These are phyloP conservation scores for Piscicola geometra DNA, from an alignment of 2,888 invertebrate genomes.

Conservation along the genomic window DNA sequence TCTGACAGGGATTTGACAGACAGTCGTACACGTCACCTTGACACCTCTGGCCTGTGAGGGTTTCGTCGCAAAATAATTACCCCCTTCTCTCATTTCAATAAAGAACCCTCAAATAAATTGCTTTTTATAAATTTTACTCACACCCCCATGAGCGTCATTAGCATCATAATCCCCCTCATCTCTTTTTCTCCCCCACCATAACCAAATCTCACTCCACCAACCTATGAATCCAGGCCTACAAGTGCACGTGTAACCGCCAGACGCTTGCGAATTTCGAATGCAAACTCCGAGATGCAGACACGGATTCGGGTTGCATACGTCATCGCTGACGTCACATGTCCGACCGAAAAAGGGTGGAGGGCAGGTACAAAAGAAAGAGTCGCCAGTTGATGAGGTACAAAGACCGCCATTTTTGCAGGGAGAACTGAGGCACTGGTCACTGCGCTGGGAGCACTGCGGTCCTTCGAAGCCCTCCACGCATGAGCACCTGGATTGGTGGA, in stretches of 20 bases:
- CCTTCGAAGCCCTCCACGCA: slow-evolving; percentile 47
- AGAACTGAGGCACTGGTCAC: slow-evolving; percentile 86
- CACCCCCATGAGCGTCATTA: too few species aligned
- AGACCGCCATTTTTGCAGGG: slow-evolving; percentile 82
- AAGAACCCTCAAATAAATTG: too few species aligned
- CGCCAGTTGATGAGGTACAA: slow-evolving; percentile 39
- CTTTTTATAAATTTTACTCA: too few species aligned
- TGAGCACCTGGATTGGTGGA: slow-evolving; percentile 45
- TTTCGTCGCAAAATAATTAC: too few species aligned
- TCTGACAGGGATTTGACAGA: slow-evolving; percentile 68
- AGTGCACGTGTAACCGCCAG: slow-evolving; percentile 46
- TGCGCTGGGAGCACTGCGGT: slow-evolving; percentile 69
- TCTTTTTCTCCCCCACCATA: too few species aligned
- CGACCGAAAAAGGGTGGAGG: slow-evolving; percentile 71
- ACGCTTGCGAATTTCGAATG: slow-evolving; percentile 42
- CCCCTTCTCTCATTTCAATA: too few species aligned
- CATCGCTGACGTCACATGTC: slow-evolving; percentile 74
- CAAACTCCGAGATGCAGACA: slow-evolving; percentile 50
- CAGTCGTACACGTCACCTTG: slow-evolving; percentile 44
- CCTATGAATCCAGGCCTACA: slow-evolving; percentile 49
- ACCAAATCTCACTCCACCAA: too few species aligned
- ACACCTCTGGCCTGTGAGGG: background rate
- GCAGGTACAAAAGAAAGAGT: slow-evolving; percentile 69
- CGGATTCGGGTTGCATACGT: slow-evolving; percentile 49
- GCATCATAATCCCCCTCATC: too few species aligned